Conservation (phyloP, 1,140 invertebrate species). For the Aplysia californica region DNA sequence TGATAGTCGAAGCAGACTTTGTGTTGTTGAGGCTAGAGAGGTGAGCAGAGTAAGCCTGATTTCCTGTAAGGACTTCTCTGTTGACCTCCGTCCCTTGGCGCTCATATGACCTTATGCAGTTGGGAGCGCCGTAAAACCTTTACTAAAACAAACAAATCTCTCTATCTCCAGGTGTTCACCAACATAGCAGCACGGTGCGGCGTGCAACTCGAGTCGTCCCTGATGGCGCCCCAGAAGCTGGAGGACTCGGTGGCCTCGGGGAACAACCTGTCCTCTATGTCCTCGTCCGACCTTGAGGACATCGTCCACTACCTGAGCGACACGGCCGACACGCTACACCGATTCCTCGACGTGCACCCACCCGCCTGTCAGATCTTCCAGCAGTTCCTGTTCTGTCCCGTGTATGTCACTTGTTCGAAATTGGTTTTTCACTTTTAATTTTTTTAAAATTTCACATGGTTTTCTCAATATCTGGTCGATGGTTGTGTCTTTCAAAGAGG, state of each 20-base stretch:
- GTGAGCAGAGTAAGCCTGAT: too few relatives aligned
- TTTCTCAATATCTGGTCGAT: too few relatives aligned
- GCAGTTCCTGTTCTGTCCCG: slow-evolving; percentile 44
- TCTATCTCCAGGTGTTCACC: slow-evolving; percentile 68
- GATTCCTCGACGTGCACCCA: slow-evolving; percentile 76
- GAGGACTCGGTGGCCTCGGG: slow-evolving; percentile 9
- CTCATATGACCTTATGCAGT: too few relatives aligned
- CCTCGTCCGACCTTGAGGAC: slow-evolving; percentile 72
- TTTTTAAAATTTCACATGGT: too few relatives aligned
- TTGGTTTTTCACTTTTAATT: too few relatives aligned
- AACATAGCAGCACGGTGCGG: slow-evolving; percentile 70
- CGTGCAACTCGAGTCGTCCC: slow-evolving; percentile 54
- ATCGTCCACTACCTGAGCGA: slow-evolving; percentile 80
- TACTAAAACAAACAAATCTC: too few relatives aligned
- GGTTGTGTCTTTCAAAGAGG: too few relatives aligned
- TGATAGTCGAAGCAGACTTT: too few relatives aligned
- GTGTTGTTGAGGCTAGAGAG: too few relatives aligned
- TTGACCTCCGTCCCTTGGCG: too few relatives aligned
- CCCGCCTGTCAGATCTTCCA: slow-evolving; percentile 70
- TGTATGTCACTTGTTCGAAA: slow-evolving; percentile 41
- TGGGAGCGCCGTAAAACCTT: too few relatives aligned
- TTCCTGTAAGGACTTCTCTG: too few relatives aligned
- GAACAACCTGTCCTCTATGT: slow-evolving; percentile 36
- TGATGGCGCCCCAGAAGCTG: slow-evolving; percentile 50
- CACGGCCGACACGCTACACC: slow-evolving; percentile 74